Conservation (phyloP, 2,113 vertebrate genomes). For the Oryzias woworae region DNA sequence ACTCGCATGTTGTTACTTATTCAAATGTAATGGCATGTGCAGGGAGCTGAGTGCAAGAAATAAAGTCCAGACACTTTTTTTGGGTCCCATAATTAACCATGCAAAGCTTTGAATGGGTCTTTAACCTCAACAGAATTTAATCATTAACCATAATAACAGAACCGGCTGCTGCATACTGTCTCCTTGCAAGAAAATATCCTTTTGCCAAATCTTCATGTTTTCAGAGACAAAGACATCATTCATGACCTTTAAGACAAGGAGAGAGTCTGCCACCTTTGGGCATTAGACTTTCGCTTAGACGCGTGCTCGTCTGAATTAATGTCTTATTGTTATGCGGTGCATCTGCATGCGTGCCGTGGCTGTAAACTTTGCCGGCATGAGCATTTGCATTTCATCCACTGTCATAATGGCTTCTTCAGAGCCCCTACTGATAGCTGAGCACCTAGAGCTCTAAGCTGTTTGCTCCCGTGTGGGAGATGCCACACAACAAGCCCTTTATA, state of each 20-base stretch:
- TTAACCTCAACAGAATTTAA: conserved; percentile 66
- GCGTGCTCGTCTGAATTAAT: conserved; percentile 27
- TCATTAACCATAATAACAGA: conserved; percentile 53
- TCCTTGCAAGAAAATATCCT: conserved; percentile 24
- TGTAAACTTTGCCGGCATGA: conserved; percentile 5
- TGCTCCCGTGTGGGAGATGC: conserved; percentile 20
- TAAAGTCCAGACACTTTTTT: conserved; percentile 35
- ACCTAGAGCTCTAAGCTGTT: conserved; percentile 41
- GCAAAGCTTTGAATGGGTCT: conserved; percentile 54
- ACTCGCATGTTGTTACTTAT: conserved; percentile 42
- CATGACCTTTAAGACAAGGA: conserved; percentile 64
- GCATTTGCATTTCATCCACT: conserved; percentile 10
- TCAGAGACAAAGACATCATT: conserved; percentile 45
- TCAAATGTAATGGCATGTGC: conserved; percentile 26
- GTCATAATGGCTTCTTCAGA: conserved; percentile 18
- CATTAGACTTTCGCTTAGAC: conserved; percentile 49
- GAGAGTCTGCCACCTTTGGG: conserved; percentile 25
- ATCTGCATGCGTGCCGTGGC: not conserved
- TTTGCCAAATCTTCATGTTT: conserved; percentile 43
- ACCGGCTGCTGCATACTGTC: conserved; percentile 21
- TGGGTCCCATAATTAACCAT: conserved; percentile 61
- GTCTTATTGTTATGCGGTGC: conserved; percentile 34
- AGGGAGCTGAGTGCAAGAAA: conserved; percentile 15
- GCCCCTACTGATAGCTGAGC: conserved; percentile 38
- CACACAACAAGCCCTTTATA: conserved; percentile 48